Evolutionary conservation across 2,888 invertebrate genomes (phyloP).

Genomic region (Candidula unifasciata): DNA sequence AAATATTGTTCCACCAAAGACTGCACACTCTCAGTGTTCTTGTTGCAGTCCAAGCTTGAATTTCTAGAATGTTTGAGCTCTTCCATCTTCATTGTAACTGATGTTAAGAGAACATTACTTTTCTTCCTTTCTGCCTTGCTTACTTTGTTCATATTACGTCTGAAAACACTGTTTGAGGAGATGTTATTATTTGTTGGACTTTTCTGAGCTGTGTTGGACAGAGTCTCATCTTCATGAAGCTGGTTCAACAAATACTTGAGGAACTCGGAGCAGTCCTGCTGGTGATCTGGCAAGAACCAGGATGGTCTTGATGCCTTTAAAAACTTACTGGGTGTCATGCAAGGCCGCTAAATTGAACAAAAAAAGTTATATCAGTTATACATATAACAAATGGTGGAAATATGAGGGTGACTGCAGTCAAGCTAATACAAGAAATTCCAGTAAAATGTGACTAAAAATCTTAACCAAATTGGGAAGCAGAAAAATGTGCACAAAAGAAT

Average conservation of each 20-base stretch:
- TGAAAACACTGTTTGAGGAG: conserved; percentile 10
- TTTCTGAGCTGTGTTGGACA: neutral
- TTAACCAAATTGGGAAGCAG: too few species aligned
- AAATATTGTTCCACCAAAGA: conserved; percentile 85
- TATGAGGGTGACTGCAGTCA: too few species aligned
- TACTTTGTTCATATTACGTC: neutral
- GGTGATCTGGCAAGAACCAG: conserved; percentile 86
- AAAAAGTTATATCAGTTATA: conserved; percentile 26
- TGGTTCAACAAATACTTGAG: conserved; percentile 83
- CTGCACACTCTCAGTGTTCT: neutral
- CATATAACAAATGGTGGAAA: neutral
- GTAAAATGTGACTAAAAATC: too few species aligned
- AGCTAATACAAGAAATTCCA: too few species aligned
- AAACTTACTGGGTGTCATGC: conserved; percentile 86
- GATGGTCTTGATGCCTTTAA: conserved; percentile 85
- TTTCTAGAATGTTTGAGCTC: neutral
- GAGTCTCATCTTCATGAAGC: conserved; percentile 85
- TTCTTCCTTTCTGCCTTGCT: conserved; percentile 30
- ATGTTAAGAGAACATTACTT: conserved; percentile 22
- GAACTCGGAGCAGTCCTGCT: conserved; percentile 90
- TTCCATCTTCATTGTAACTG: conserved; percentile 47
- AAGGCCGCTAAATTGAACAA: conserved; percentile 78
- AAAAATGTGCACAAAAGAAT: too few species aligned
- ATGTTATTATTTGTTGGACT: neutral
- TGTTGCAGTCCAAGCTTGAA: neutral